Conservation (phyloP, 2,113 vertebrate genomes). For the Nannobrachium achirus region DNA sequence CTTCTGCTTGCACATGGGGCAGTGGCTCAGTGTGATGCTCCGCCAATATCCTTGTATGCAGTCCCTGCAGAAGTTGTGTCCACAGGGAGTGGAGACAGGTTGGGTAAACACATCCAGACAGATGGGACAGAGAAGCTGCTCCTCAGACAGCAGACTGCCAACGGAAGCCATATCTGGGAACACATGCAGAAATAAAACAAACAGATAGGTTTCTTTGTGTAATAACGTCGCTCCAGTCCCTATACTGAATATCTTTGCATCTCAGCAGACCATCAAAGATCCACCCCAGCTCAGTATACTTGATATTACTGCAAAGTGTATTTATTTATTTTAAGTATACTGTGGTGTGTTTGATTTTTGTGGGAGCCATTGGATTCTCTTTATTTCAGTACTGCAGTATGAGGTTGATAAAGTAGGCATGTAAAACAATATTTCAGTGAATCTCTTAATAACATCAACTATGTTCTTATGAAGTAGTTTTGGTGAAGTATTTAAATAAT, state of each 20-base stretch:
- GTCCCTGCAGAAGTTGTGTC: constrained; percentile 75
- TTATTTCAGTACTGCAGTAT: too few species aligned
- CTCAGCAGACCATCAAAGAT: not conserved
- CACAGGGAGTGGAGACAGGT: constrained; percentile 69
- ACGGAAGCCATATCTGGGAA: constrained; percentile 66
- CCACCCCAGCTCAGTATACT: too few species aligned
- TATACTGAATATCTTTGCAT: constrained; percentile 20
- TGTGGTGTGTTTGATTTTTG: too few species aligned
- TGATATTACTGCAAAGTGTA: too few species aligned
- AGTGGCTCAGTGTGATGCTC: constrained; percentile 39
- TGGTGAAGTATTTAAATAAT: too few species aligned
- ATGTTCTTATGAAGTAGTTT: too few species aligned
- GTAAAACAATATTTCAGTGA: too few species aligned
- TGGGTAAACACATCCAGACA: constrained; percentile 71
- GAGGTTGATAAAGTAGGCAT: too few species aligned
- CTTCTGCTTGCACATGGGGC: constrained; percentile 71
- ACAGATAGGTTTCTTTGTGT: constrained; percentile 44
- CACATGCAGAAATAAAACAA: constrained; percentile 49
- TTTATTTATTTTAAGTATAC: too few species aligned
- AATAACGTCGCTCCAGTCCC: constrained; percentile 13
- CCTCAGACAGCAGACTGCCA: constrained; percentile 54
- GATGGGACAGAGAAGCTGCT: constrained; percentile 74
- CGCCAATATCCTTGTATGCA: constrained; percentile 68
- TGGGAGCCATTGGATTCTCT: too few species aligned
- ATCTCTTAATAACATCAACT: too few species aligned